Percentiles rank a stretch among this genome's conserved stretches.
Evolutionary conservation across 2,797 vertebrate species (phyloP).

Genomic region (Chelon auratus): DNA sequence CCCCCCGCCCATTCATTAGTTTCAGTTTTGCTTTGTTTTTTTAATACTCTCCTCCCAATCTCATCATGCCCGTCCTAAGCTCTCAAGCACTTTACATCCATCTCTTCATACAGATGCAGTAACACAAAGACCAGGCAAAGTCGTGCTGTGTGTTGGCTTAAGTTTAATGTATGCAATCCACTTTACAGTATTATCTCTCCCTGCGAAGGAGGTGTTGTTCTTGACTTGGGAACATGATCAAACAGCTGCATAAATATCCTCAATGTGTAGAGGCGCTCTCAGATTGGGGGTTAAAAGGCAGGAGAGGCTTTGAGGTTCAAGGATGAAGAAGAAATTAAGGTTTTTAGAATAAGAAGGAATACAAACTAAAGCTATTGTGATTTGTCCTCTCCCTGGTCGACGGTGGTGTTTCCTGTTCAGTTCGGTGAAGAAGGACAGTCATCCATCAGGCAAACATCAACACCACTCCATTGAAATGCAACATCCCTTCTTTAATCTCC

Average conservation of each 20-base stretch:
- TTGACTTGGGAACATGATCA: constrained; percentile 77
- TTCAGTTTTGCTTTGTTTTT: constrained; percentile 51
- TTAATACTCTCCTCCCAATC: constrained; percentile 49
- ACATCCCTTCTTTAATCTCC: constrained; percentile 84
- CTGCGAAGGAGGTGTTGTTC: constrained; percentile 69
- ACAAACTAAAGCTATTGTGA: constrained; percentile 29
- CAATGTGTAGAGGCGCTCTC: constrained; percentile 65
- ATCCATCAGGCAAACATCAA: constrained; percentile 75
- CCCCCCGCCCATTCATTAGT: constrained; percentile 35
- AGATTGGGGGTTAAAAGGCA: constrained; percentile 61
- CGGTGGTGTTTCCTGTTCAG: constrained; percentile 36
- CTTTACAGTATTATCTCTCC: constrained; percentile 78
- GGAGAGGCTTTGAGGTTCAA: constrained; percentile 49
- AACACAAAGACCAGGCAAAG: constrained; percentile 74
- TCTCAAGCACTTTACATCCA: constrained; percentile 85
- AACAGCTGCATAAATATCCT: constrained; percentile 76
- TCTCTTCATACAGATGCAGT: constrained; percentile 76
- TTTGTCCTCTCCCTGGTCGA: constrained; percentile 38
- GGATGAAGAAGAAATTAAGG: constrained; percentile 28
- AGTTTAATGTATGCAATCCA: constrained; percentile 85
- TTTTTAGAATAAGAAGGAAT: constrained; percentile 24
- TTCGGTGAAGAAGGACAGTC: constrained; percentile 69
- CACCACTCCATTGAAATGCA: constrained; percentile 80
- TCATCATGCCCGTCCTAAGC: constrained; percentile 70
- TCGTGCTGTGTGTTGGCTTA: constrained; percentile 76